Evolutionary conservation across 1,140 invertebrate genomes (phyloP).

Genomic region (Neocloeon triangulifer): DNA sequence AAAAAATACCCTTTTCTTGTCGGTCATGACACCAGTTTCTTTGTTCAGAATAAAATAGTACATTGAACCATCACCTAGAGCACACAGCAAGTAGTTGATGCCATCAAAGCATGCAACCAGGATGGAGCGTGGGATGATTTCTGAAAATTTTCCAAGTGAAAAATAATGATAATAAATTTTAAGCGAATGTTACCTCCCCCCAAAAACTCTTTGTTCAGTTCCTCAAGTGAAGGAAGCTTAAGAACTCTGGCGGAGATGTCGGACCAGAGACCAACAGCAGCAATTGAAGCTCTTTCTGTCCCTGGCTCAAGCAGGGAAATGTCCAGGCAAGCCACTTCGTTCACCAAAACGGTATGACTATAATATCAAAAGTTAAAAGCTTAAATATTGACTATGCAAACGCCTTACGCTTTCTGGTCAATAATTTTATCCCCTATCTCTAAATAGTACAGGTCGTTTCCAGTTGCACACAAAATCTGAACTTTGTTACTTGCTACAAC

Average conservation of each 20-base stretch:
- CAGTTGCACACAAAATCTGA: constrained; percentile 75
- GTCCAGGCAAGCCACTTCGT: constrained; percentile 93
- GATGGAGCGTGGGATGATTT: constrained; percentile 90
- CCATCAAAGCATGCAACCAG: constrained; percentile 86
- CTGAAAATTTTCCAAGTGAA: constrained; percentile 21
- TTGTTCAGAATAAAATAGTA: constrained; percentile 81
- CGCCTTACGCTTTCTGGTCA: constrained; percentile 33
- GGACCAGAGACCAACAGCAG: constrained; percentile 91
- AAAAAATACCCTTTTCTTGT: constrained; percentile 51
- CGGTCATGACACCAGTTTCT: constrained; percentile 40
- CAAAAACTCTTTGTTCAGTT: constrained; percentile 63
- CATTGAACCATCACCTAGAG: constrained; percentile 91
- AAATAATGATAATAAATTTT: constrained; percentile 7
- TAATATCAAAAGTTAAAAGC: too few species aligned
- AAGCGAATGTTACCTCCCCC: constrained; percentile 38
- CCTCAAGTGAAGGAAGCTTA: constrained; percentile 49
- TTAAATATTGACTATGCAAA: constrained; percentile 2
- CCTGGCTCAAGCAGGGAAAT: constrained; percentile 52
- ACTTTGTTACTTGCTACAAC: constrained; percentile 65
- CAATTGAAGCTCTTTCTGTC: constrained; percentile 36
- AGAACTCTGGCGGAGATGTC: constrained; percentile 83
- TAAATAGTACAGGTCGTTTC: constrained; percentile 73
- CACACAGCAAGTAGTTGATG: constrained; percentile 73
- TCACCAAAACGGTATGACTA: constrained; percentile 41
- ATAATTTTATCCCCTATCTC: constrained; percentile 47